phyloP scores from a whole-genome alignment of 1,140 invertebrate genomes.

The Musca vetustissima region DNA sequence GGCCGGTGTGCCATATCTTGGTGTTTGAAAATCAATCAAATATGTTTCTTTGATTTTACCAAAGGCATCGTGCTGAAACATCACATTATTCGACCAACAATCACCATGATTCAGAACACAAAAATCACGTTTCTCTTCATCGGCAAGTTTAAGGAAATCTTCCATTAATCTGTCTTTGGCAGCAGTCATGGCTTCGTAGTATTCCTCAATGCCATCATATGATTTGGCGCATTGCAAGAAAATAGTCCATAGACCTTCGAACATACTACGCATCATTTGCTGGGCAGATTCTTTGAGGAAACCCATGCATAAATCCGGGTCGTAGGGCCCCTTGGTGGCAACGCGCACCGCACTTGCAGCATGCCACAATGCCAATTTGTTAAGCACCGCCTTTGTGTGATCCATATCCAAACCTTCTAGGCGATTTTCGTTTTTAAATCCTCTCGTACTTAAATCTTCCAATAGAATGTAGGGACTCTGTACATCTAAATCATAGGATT shows the following conservation, averaged over 20 bases:
- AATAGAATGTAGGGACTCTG: slow-evolving; percentile 48
- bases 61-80: slow-evolving; percentile 57
- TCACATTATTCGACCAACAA: slow-evolving; percentile 68
- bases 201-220: slow-evolving; percentile 2
- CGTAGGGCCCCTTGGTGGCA: slow-evolving; percentile 31
- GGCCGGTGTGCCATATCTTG: slow-evolving; percentile 37
- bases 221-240: background rate
- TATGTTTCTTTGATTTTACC: slow-evolving; percentile 47
- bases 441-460: slow-evolving; percentile 59
- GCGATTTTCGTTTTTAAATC: slow-evolving; percentile 60
- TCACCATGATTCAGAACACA: slow-evolving; percentile 68
- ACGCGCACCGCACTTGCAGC: slow-evolving; percentile 48
- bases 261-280: background rate
- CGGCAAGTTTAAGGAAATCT: slow-evolving; percentile 20
- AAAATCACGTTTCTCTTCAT: slow-evolving; percentile 56
- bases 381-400: slow-evolving; percentile 57
- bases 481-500: slow-evolving; percentile 34
- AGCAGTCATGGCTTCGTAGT: slow-evolving; percentile 13
- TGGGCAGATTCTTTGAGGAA: slow-evolving; percentile 17
- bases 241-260: background rate
- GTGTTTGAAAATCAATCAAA: slow-evolving; percentile 48
- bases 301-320: background rate
- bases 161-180: slow-evolving; percentile 29
- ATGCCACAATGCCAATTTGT: slow-evolving; percentile 62
- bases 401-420: slow-evolving; percentile 57